Evolutionary conservation across 2,797 vertebrate genomes (phyloP).

Genomic region (Acipenser ruthenus): DNA sequence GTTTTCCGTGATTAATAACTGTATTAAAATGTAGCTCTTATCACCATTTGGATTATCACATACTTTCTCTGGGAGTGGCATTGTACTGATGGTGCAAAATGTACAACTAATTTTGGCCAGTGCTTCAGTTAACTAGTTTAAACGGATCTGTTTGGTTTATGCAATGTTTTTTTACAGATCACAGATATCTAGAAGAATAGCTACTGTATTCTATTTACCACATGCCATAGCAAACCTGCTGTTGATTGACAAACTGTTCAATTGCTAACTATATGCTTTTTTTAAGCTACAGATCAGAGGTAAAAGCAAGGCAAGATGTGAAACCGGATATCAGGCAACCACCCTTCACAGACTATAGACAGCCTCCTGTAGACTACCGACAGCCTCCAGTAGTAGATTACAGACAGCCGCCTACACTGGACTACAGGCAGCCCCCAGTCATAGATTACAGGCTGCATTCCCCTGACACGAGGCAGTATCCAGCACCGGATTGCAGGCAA

Average conservation of each 20-base stretch:
- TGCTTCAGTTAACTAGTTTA: too few relatives aligned
- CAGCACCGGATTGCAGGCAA: constrained; percentile 85
- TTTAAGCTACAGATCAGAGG: constrained; percentile 92
- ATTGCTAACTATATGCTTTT: constrained; percentile 14
- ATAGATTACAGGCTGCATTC: constrained; percentile 86
- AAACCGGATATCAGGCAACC: constrained; percentile 93
- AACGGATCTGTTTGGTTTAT: too few relatives aligned
- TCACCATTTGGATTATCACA: too few relatives aligned
- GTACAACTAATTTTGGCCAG: too few relatives aligned
- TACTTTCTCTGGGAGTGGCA: too few relatives aligned
- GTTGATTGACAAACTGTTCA: constrained; percentile 2
- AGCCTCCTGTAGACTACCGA: constrained; percentile 81
- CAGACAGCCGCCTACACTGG: constrained; percentile 81
- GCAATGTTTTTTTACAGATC: too few relatives aligned
- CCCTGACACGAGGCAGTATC: constrained; percentile 75
- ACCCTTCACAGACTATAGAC: constrained; percentile 90
- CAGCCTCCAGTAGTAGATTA: constrained; percentile 90
- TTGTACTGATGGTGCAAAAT: too few relatives aligned
- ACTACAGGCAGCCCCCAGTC: constrained; percentile 88
- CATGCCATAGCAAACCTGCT: constrained; percentile 11
- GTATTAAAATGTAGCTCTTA: too few relatives aligned
- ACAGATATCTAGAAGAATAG: constrained; percentile 12
- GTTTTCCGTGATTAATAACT: too few relatives aligned
- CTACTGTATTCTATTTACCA: constrained; percentile 19
- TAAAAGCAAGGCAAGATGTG: constrained; percentile 95